A percentile compares a stretch with the other conserved stretches of the same genome.
These are phyloP conservation scores for Heliconius melpomene DNA, from an alignment of 1,140 invertebrate genomes.

Conservation along the genomic window DNA sequence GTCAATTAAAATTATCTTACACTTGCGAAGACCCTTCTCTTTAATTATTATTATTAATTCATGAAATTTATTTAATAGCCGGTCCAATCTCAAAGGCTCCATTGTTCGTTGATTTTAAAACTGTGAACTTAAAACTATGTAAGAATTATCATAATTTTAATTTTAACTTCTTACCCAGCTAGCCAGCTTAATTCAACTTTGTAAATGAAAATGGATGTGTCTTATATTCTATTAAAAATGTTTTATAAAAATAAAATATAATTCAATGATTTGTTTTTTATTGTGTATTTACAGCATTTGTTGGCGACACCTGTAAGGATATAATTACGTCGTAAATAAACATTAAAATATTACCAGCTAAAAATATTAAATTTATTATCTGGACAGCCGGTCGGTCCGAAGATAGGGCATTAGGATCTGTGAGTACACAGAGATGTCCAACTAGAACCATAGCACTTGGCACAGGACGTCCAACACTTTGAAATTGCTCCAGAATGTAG, in stretches of 20 bases:
- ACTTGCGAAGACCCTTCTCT: background rate
- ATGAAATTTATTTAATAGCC: background rate
- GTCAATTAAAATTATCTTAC: conserved; percentile 60
- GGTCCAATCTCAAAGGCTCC: background rate
- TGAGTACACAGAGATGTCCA: conserved; percentile 62
- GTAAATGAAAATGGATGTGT: too few species aligned
- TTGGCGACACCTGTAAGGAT: background rate
- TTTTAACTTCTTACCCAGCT: background rate
- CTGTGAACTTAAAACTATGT: background rate
- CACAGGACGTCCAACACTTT: conserved; percentile 49
- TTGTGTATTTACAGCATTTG: background rate
- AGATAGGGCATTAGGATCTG: conserved; percentile 54
- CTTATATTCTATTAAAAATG: too few species aligned
- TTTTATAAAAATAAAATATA: too few species aligned
- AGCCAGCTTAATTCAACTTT: background rate
- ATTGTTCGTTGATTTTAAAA: background rate
- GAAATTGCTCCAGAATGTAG: conserved; percentile 63
- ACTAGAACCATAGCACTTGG: conserved; percentile 62
- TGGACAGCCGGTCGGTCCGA: conserved; percentile 50
- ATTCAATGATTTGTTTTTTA: background rate
- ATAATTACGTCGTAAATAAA: conserved; percentile 51
- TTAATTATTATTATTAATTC: background rate
- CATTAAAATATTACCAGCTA: conserved; percentile 56
- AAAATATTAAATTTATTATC: conserved; percentile 54
- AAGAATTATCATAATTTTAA: background rate